Evolutionary conservation across 2,888 invertebrate genomes (phyloP).

Genomic region (Euclidia mi): DNA sequence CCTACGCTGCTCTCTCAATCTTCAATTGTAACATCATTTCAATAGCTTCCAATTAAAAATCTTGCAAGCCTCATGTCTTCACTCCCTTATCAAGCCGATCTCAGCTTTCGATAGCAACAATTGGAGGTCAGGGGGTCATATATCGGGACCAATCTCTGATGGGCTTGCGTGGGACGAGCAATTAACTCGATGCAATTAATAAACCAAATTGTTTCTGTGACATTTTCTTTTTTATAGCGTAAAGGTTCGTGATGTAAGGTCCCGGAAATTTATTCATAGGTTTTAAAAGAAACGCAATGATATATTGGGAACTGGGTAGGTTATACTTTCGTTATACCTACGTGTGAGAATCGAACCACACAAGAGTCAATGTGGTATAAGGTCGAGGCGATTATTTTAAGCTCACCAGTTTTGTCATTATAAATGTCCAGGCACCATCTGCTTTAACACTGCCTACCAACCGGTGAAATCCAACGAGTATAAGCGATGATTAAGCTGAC

Average conservation of each 20-base stretch:
- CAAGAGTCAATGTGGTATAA: no score
- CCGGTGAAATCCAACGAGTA: no score
- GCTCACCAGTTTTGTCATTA: no score
- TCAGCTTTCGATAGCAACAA: constrained; percentile 41
- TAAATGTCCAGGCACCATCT: no score
- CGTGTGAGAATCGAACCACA: no score
- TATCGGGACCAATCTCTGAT: constrained; percentile 16
- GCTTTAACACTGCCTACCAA: no score
- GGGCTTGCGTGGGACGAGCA: constrained; percentile 35
- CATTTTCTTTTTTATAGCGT: constrained; percentile 27
- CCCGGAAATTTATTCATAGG: background rate
- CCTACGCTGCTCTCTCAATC: background rate
- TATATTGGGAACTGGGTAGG: background rate
- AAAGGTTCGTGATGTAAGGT: constrained; percentile 16
- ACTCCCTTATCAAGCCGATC: constrained; percentile 24
- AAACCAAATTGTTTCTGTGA: constrained; percentile 28
- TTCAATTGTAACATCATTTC: background rate
- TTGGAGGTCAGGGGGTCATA: constrained; percentile 31
- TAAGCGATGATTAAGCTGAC: no score
- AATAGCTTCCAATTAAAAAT: background rate
- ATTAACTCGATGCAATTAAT: constrained; percentile 40
- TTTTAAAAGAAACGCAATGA: background rate
- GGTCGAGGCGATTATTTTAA: no score
- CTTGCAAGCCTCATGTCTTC: constrained; percentile 12
- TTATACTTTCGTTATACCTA: no score